A percentile compares a stretch with the other conserved stretches of the same genome.
Evolutionary conservation across 2,888 invertebrate species (phyloP).

Genomic region (Timandra comae): DNA sequence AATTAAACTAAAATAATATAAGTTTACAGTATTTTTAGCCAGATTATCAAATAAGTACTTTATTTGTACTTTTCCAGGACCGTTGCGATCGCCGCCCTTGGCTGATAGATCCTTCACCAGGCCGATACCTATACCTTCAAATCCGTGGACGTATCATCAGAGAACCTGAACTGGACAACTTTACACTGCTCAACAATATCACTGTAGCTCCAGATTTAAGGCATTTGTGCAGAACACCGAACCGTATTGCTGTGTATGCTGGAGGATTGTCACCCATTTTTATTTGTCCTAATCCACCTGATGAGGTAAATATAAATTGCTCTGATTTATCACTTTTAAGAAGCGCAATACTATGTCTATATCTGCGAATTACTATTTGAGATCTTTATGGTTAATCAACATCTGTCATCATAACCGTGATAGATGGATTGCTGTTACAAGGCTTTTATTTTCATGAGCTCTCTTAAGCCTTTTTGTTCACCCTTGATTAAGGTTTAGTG

Average conservation of each 20-base stretch:
- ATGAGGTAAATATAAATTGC: constrained; percentile 26
- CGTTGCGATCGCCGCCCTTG: constrained; percentile 88
- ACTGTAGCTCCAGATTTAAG: constrained; percentile 75
- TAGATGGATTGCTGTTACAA: no score
- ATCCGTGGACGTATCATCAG: constrained; percentile 80
- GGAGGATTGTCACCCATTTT: constrained; percentile 79
- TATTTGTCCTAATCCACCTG: constrained; percentile 75
- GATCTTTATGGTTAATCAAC: no score
- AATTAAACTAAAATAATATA: no score
- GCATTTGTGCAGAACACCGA: constrained; percentile 83
- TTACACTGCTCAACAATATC: constrained; percentile 73
- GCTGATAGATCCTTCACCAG: constrained; percentile 85
- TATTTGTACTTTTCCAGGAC: constrained; percentile 76
- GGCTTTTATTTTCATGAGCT: no score
- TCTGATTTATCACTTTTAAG: no score
- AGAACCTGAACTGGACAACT: constrained; percentile 67
- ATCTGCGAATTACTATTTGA: no score
- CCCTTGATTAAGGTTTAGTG: no score
- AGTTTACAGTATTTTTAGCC: no score
- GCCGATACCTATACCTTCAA: constrained; percentile 87
- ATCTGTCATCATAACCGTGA: no score
- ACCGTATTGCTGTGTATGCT: constrained; percentile 87
- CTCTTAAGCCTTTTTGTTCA: no score
- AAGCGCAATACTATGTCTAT: no score
- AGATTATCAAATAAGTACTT: background rate